Conservation (phyloP, 2,113 vertebrate species). For the Chelonoidis abingdonii region DNA sequence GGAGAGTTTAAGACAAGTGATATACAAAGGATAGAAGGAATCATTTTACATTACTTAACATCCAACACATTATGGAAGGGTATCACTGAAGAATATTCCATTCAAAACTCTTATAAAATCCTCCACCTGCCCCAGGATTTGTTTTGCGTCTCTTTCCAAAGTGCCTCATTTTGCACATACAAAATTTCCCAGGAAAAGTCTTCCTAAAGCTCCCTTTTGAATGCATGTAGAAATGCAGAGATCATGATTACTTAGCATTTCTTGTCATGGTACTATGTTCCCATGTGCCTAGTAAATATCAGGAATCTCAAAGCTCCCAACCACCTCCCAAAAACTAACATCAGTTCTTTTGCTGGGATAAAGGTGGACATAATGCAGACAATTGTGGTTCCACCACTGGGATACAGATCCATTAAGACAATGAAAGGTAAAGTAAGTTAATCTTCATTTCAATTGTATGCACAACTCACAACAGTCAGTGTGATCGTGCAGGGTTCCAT, state of each 20-base stretch:
- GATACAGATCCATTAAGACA: neutral
- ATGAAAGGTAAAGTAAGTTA: neutral
- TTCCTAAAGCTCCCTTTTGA: neutral
- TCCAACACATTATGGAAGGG: neutral
- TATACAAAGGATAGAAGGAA: neutral
- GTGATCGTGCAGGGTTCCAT: accelerated
- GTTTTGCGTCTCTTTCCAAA: neutral
- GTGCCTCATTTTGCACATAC: neutral
- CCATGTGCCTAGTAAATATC: neutral
- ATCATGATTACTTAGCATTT: neutral
- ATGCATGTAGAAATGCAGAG: neutral
- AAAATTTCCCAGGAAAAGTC: neutral
- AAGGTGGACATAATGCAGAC: neutral
- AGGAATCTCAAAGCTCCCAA: accelerated
- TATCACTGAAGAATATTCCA: neutral
- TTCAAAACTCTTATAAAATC: neutral
- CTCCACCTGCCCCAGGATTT: neutral
- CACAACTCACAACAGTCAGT: neutral
- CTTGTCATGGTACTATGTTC: neutral
- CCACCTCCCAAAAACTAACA: accelerated
- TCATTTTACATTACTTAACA: neutral
- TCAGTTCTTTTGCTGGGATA: neutral
- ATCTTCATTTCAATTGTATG: accelerated
- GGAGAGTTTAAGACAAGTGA: neutral
- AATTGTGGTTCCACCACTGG: neutral